phyloP scores from a whole-genome alignment of 2,797 vertebrate genomes.

The Scomberomorus guttatus region DNA sequence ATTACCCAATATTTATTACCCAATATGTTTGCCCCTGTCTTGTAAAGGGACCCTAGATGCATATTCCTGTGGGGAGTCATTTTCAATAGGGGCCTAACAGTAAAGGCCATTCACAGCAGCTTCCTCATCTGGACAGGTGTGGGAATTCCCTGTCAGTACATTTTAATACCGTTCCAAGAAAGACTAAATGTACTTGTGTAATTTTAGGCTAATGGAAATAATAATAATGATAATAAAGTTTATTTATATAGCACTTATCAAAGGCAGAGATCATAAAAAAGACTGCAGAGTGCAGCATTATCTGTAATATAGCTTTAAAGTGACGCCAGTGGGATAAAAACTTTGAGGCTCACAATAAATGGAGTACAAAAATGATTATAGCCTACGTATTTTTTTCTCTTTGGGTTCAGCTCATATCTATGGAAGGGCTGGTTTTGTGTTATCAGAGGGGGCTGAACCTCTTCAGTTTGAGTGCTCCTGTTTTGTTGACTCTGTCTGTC shows the following conservation, averaged over 20 bases:
- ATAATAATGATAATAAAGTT: too few relatives aligned
- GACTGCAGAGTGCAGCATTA: background rate
- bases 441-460: conserved; percentile 27
- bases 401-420: background rate
- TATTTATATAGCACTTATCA: too few relatives aligned
- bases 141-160: background rate
- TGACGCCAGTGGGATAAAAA: too few relatives aligned
- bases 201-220: background rate
- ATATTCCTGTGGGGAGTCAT: background rate
- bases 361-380: background rate
- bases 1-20: background rate
- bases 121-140: conserved; percentile 12
- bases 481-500: background rate
- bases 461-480: conserved; percentile 11
- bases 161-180: background rate
- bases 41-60: background rate
- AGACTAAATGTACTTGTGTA: background rate
- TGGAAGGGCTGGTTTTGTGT: background rate
- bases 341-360: background rate
- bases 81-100: background rate
- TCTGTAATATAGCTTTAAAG: background rate
- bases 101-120: background rate
- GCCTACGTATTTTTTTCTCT: fast-evolving
- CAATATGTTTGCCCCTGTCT: background rate
- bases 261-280: too few relatives aligned